phyloP scores from a whole-genome alignment of 2,113 vertebrate genomes.

The Chinchilla lanigera region DNA sequence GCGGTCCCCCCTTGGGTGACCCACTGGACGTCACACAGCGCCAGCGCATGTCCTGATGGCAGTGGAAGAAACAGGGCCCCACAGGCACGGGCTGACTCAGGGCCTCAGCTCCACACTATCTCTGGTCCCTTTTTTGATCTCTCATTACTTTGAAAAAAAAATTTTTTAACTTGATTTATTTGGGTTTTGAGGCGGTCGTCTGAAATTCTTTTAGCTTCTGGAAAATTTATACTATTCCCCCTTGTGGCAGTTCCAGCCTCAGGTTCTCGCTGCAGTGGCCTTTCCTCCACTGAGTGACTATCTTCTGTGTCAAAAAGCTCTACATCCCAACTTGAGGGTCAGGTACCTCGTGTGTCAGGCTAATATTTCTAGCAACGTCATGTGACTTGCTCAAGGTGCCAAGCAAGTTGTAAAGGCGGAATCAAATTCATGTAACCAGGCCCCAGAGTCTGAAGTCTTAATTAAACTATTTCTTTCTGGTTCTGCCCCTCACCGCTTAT shows the following conservation, averaged over 20 bases:
- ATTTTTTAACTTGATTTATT: background rate
- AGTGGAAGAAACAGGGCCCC: background rate
- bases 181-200: background rate
- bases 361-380: background rate
- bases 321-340: background rate
- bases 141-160: background rate
- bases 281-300: background rate
- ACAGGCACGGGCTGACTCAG: background rate
- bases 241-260: background rate
- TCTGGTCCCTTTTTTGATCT: background rate
- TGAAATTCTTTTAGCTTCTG: background rate
- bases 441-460: background rate
- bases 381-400: background rate
- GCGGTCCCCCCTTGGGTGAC: background rate
- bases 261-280: background rate
- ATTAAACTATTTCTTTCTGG: background rate
- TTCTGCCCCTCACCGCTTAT: background rate
- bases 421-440: background rate
- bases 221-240: background rate
- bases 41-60: background rate
- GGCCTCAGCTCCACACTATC: background rate
- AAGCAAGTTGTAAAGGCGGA: background rate
- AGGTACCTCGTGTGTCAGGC: background rate
- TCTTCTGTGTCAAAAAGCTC: background rate
- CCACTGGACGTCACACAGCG: background rate